Base-by-base conservation (phyloP, 1,140 invertebrate genomes). In the Drosophila seguyi region DNA sequence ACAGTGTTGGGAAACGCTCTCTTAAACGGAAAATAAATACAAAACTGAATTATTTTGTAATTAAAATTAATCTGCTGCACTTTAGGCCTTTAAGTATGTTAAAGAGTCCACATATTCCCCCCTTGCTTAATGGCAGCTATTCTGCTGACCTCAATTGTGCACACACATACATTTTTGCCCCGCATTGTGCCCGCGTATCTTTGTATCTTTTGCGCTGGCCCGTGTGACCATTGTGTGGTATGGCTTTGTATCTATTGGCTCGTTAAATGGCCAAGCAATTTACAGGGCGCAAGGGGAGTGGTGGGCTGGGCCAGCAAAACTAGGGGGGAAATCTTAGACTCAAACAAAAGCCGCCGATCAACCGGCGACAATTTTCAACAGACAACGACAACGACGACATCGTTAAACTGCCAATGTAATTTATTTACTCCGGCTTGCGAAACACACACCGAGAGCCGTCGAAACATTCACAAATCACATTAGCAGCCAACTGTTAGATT, bases 371-470 rank as follows among this genome's bases (percentile, higher is more conserved):
- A 81, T 84, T 83, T 78, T 27, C 63, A 83, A 42, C 47, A 56
- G 59, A 65, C 55, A 25, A 41, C 61, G 69, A 68, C 60, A 58
- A 65, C 75, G 25, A 25, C 25, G 25, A 25, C 25, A 62, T 72
- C 76, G 82, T 68, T 73, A 74, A 86, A 66, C 78, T 78, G 82
- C 80, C 83, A 88, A 87, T 88, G 83, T 87, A 86, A 87, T 87
- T 86, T 86, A 86, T 86, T 82, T 88, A 88, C 79, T 79, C 72
- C 61, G 69, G 68, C 79, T 87, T 87, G 75, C 75, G 75, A 86
- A 82, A 83, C 61, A 83, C 61, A 82, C 65, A 66, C 60, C 20
- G 52, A 39, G 52, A 34, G 52, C 52, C 50, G 63, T 65, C 65
- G 55, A 59, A 66, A 59, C 67, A 55, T 58, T 60, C 62, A 62